Base-by-base conservation (phyloP, 1,140 invertebrate genomes). In the Matsumurasca onukii region DNA sequence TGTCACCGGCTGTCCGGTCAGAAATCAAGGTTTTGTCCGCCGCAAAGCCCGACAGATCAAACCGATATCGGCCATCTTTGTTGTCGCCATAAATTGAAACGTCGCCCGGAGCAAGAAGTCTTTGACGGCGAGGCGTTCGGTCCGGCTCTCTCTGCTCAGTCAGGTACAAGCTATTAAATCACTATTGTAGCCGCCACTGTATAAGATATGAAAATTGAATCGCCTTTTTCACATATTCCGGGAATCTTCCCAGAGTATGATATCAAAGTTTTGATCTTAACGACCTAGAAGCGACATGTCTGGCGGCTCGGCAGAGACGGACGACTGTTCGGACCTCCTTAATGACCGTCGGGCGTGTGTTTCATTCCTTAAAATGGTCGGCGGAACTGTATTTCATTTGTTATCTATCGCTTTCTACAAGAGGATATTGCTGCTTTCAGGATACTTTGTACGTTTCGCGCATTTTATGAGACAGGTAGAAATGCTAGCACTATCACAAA, bases 51-150 rank as follows among this genome's bases (percentile, higher is more conserved):
- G 34, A 39, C n/a, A n/a, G 34, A 39, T 39, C 34, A 39, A 59
- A 59, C 15, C 22, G 55, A 65, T 45, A 65, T 48, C 62, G 3
- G 48, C 31, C 62, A 65, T 65, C 39, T 45, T 31, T 65, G 31
- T 48, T 65, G 62, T 45, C 62, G 39, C 62, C 62, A 65, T 65
- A 65, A 65, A 65, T 65, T 65, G 62, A 65, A 65, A 65, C 48
- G 62, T 65, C 62, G 62, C 62, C 39, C 34, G 31, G 24, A 45
- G 31, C 31, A 12, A 22, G n/a, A 63, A 20, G 27, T 9, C 62
- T 65, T 65, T 65, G 62, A 65, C 39, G 62, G 62, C 31, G 48
- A 39, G 48, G 45, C 5, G 34, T 13, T 12, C 61, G 62, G 48
- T 65, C 48, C 45, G 31, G 25, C 25, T 59, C 55, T 27, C 55